Conservation (phyloP, 2,888 invertebrate species). For the Nephrotoma guestfalica region DNA sequence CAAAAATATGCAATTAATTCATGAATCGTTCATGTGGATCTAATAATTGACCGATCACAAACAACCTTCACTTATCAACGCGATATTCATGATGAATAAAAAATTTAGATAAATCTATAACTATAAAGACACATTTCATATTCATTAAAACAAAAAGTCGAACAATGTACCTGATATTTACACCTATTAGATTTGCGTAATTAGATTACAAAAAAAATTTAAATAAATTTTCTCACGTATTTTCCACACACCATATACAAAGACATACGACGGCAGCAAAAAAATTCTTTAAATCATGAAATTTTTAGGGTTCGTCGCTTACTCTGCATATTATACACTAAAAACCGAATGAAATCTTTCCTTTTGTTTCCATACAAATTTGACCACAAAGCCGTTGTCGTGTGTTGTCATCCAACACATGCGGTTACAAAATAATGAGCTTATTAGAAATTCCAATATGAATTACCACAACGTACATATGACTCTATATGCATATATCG, state of each 20-base stretch:
- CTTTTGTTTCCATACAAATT: background rate
- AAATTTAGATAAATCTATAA: background rate
- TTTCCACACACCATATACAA: background rate
- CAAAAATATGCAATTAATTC: too few relatives aligned
- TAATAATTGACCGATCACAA: background rate
- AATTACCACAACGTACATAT: background rate
- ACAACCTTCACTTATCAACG: background rate
- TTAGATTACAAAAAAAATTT: background rate
- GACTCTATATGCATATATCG: background rate
- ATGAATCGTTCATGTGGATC: too few relatives aligned
- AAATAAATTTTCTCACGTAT: background rate
- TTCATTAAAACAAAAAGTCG: background rate
- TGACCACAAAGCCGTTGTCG: background rate
- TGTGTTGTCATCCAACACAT: background rate
- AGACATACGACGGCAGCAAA: background rate
- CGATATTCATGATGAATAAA: too few relatives aligned
- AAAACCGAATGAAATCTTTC: background rate
- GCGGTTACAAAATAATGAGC: background rate
- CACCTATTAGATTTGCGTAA: background rate
- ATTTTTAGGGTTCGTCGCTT: background rate
- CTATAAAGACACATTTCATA: background rate
- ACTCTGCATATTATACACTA: background rate
- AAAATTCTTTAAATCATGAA: background rate
- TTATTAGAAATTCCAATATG: background rate
- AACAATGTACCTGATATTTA: background rate